A percentile compares a stretch with the other conserved stretches of the same genome.
Evolutionary conservation across 2,113 vertebrate species (phyloP).

Genomic region (Salvelinus namaycush): DNA sequence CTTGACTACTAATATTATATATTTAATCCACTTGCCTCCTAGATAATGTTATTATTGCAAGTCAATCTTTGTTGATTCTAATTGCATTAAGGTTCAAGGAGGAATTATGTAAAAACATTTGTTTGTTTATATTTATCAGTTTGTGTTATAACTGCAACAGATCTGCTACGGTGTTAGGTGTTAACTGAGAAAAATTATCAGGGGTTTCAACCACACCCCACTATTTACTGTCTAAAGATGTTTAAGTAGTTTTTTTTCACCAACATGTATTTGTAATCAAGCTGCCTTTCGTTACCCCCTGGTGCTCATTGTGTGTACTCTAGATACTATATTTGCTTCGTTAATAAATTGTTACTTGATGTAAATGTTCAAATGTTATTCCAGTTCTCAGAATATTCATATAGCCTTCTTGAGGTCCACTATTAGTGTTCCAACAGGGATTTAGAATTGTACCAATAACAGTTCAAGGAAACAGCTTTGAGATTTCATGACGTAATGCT

Average conservation of each 20-base stretch:
- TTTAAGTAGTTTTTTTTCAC: constrained; percentile 11
- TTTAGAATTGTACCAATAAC: constrained; percentile 37
- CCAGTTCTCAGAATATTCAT: background rate
- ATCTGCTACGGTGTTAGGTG: constrained; percentile 25
- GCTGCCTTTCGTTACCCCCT: constrained; percentile 41
- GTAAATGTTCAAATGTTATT: background rate
- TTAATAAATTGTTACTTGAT: constrained; percentile 63
- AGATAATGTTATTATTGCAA: too few relatives aligned
- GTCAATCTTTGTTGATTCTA: too few relatives aligned
- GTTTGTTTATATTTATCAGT: background rate
- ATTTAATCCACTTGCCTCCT: too few relatives aligned
- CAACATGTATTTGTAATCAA: constrained; percentile 38
- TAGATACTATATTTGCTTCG: constrained; percentile 49
- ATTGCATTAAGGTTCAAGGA: too few relatives aligned
- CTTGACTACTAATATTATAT: too few relatives aligned
- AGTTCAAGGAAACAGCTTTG: too few relatives aligned
- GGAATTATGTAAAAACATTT: too few relatives aligned
- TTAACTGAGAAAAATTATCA: constrained; percentile 16
- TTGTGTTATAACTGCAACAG: constrained; percentile 8
- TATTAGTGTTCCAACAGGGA: constrained; percentile 7
- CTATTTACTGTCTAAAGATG: constrained; percentile 17
- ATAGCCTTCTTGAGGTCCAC: constrained; percentile 13
- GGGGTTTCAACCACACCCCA: background rate
- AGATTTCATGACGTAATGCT: too few relatives aligned
- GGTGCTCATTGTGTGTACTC: constrained; percentile 45